Evolutionary conservation across 2,888 invertebrate species (phyloP), one percentile per base, ranked within the genome.

Genomic region (Oscheius myriophilus): DNA sequence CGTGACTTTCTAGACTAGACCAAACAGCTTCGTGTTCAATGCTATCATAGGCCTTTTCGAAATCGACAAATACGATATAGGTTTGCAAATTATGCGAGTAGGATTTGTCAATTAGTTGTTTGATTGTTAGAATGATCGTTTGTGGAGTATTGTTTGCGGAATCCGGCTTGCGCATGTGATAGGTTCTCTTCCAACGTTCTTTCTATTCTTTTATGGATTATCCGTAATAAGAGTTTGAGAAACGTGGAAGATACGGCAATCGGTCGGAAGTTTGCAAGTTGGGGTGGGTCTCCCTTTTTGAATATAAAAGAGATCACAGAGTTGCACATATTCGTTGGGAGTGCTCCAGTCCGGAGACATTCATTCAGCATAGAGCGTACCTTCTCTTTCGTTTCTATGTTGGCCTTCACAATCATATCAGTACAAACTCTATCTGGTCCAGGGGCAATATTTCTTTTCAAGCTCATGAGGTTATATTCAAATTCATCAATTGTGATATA

Each of bases 201-300:
- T 49, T 3, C 18, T 3, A 49, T 49, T 6, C 49, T 3, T 18
- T 9, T 49, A n/a, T 49, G 49, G 6, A 49, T 49, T 49, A 21
- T 21, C 4, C 11, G 49, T 6, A 49, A 6, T 2, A 49, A 11
- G 6, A 49, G 11, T 11, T 49, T 49, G 49, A 49, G n/a, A 2
- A 49, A 18, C 11, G 49, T 49, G 6, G 49, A 49, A 49, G 49
- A 49, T 3, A 9, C 18, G 2, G 49, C 49, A 6, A 49, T 49
- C 6, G 49, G 49, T 18, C 49, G 49, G 49, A 49, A 49, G 49
- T 49, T 49, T 49, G 49, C 49, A 2, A 49, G n/a, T 6, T 49
- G 18, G 6, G 3, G 3, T 3, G 49, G n/a, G 21, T 49, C 49
- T 49, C 49, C 49, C 4, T 9, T 49, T 21, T 49, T 49, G 49